phyloP scores from a whole-genome alignment of 2,113 vertebrate species.

The Thymallus thymallus region DNA sequence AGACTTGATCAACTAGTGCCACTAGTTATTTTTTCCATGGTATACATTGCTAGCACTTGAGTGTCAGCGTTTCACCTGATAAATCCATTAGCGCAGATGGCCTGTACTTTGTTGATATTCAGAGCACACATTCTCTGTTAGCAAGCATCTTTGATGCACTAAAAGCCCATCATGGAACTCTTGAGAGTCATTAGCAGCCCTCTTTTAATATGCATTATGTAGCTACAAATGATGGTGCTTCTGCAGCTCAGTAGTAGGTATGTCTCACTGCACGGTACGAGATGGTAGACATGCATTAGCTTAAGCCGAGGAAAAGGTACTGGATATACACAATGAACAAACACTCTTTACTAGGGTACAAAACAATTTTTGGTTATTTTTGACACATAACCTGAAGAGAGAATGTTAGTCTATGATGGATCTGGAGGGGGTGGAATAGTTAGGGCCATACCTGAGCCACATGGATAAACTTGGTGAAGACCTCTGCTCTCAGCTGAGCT shows the following conservation, averaged over 20 bases:
- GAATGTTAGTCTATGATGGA: not conserved
- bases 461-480: constrained; percentile 94
- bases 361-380: not conserved
- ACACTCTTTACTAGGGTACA: not conserved
- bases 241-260: not conserved
- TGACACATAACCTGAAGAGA: not conserved
- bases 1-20: constrained; percentile 15
- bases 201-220: constrained; percentile 37
- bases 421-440: not conserved
- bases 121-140: constrained; percentile 12
- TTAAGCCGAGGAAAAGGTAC: not conserved
- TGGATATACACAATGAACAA: not conserved
- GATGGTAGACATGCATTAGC: not conserved
- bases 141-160: constrained; percentile 28
- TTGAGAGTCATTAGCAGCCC: constrained; percentile 44
- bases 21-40: constrained; percentile 23
- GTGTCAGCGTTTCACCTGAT: constrained; percentile 27
- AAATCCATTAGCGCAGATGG: constrained; percentile 37
- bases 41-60: constrained; percentile 27
- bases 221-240: constrained; percentile 29
- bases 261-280: not conserved
- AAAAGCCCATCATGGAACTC: constrained; percentile 38
- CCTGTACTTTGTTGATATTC: constrained; percentile 32
- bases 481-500: constrained; percentile 90
- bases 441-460: constrained; percentile 83